phyloP scores from a whole-genome alignment of 2,797 vertebrate genomes.

The Chelon auratus region DNA sequence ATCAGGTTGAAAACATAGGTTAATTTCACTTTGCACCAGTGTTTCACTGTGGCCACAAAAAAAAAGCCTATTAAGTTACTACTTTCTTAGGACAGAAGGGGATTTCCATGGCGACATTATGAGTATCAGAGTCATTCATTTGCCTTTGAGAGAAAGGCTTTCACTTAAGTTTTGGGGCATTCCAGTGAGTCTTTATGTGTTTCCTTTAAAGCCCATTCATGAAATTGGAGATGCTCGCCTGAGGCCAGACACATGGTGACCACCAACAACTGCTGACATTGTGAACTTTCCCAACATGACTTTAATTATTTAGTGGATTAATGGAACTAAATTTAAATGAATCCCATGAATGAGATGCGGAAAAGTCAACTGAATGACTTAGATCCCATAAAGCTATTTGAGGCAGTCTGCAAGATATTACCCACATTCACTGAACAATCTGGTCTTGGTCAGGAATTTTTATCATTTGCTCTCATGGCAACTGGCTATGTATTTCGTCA shows the following conservation, averaged over 20 bases:
- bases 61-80: slow-evolving; percentile 47
- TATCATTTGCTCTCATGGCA: slow-evolving; percentile 43
- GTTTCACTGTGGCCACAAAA: slow-evolving; percentile 24
- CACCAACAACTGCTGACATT: slow-evolving; percentile 15
- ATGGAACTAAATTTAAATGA: background rate
- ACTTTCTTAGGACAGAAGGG: slow-evolving; percentile 30
- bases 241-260: slow-evolving; percentile 21
- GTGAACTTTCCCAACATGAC: background rate
- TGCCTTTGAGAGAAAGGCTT: slow-evolving; percentile 23
- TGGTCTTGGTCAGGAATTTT: slow-evolving; percentile 28
- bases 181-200: slow-evolving; percentile 32
- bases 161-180: slow-evolving; percentile 38
- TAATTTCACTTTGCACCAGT: slow-evolving; percentile 1
- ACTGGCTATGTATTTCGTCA: background rate
- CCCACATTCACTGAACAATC: slow-evolving; percentile 3
- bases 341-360: slow-evolving; percentile 4
- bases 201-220: slow-evolving; percentile 25
- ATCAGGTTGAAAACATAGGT: background rate
- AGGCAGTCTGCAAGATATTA: background rate
- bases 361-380: background rate
- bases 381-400: background rate
- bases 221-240: slow-evolving; percentile 35
- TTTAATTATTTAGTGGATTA: slow-evolving; percentile 3
- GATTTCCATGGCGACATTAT: slow-evolving; percentile 57
- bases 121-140: slow-evolving; percentile 45